Evolutionary conservation across 2,797 vertebrate species (phyloP).

Genomic region (Staurois parvus): DNA sequence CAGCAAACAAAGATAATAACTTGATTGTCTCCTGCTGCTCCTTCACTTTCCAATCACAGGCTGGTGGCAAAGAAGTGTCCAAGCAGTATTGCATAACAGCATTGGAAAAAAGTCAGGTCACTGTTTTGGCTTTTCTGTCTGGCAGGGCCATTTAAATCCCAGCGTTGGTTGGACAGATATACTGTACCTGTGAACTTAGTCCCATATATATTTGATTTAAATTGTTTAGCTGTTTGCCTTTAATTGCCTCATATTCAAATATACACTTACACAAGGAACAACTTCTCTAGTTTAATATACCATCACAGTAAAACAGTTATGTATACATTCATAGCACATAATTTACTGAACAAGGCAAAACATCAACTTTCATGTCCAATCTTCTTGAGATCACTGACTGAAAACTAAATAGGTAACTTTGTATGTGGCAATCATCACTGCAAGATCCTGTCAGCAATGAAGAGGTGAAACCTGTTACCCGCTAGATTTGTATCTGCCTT

Average conservation of each 20-base stretch:
- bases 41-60: no score
- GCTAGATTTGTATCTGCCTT: conserved; percentile 43
- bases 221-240: neutral
- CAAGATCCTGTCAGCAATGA: conserved; percentile 38
- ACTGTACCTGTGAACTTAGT: no score
- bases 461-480: conserved; percentile 46
- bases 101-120: no score
- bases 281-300: neutral
- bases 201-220: no score
- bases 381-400: neutral
- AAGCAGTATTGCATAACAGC: no score
- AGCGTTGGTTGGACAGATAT: no score
- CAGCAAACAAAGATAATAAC: no score
- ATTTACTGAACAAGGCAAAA: neutral
- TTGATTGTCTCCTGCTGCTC: no score
- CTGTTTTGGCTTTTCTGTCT: no score
- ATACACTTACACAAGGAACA: neutral
- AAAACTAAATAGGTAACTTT: conserved; percentile 39
- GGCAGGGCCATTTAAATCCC: no score
- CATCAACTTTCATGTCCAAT: conserved; percentile 10
- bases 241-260: neutral
- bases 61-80: no score
- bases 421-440: conserved; percentile 32
- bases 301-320: neutral
- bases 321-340: neutral